phyloP scores from a whole-genome alignment of 2,888 invertebrate genomes.

The Graphium colonna region DNA sequence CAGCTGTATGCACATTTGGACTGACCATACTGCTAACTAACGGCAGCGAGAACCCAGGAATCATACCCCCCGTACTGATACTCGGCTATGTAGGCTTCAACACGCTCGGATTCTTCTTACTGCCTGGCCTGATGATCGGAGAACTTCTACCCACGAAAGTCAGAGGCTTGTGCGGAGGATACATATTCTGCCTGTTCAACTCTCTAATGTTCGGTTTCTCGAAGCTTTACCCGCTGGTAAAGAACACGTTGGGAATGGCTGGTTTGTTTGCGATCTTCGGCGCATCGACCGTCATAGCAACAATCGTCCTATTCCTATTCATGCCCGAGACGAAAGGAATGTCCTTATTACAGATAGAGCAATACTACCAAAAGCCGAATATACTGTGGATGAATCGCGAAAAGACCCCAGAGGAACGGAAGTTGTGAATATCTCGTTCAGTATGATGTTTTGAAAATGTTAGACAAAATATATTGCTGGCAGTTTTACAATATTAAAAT shows the following conservation, averaged over 20 bases:
- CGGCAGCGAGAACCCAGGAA: too few species aligned
- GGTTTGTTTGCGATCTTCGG: slow-evolving; percentile 88
- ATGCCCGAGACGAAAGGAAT: slow-evolving; percentile 88
- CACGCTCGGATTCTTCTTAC: slow-evolving; percentile 85
- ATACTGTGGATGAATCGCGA: slow-evolving; percentile 81
- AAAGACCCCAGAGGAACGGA: slow-evolving; percentile 47
- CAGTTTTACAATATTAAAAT: too few species aligned
- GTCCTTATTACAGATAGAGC: slow-evolving; percentile 86
- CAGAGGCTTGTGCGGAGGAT: slow-evolving; percentile 86
- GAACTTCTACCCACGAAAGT: slow-evolving; percentile 87
- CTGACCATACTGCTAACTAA: slow-evolving; percentile 71
- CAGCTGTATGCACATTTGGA: slow-evolving; percentile 81
- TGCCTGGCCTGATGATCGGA: slow-evolving; percentile 88
- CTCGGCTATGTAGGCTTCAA: slow-evolving; percentile 87
- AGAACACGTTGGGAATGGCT: slow-evolving; percentile 79
- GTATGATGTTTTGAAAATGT: slow-evolving; percentile 8
- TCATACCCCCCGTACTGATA: slow-evolving; percentile 62
- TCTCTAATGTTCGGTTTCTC: slow-evolving; percentile 83
- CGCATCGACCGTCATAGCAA: slow-evolving; percentile 80
- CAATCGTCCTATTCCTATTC: slow-evolving; percentile 83
- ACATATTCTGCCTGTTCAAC: slow-evolving; percentile 86
- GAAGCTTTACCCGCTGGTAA: slow-evolving; percentile 85
- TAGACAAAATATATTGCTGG: too few species aligned
- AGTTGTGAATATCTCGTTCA: slow-evolving; percentile 41
- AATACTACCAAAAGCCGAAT: slow-evolving; percentile 85